These are phyloP conservation scores for Acronicta aceris DNA, from an alignment of 2,888 invertebrate species.

Conservation along the genomic window DNA sequence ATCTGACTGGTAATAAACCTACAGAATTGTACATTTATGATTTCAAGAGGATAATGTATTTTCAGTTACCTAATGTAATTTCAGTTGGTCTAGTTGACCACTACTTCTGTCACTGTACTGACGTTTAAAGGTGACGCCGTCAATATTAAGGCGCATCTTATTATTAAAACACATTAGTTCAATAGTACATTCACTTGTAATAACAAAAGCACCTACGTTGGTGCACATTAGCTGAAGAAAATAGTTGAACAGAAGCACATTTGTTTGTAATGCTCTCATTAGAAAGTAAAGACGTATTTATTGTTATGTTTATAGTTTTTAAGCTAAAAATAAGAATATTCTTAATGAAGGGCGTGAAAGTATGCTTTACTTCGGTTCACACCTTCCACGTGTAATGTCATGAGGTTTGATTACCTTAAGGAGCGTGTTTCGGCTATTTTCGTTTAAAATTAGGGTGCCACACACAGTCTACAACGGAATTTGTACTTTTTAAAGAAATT, in stretches of 20 bases:
- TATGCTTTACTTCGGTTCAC: constrained; percentile 80
- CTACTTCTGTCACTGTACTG: too few species aligned
- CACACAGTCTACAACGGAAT: constrained; percentile 51
- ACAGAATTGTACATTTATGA: too few species aligned
- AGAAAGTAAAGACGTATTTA: constrained; percentile 74
- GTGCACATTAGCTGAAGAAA: constrained; percentile 49
- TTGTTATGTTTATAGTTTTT: constrained; percentile 75
- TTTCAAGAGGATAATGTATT: too few species aligned
- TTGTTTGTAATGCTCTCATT: constrained; percentile 67
- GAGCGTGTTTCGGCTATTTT: constrained; percentile 73
- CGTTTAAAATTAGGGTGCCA: constrained; percentile 66
- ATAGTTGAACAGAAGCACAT: constrained; percentile 55
- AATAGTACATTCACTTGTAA: constrained; percentile 18
- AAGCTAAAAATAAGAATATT: constrained; percentile 75
- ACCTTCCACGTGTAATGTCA: constrained; percentile 84
- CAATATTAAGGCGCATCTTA: not conserved
- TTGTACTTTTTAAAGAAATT: constrained; percentile 56
- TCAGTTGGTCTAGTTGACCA: too few species aligned
- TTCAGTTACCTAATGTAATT: too few species aligned
- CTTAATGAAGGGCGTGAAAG: constrained; percentile 74
- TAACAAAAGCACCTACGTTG: constrained; percentile 37
- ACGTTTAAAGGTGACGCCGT: not conserved
- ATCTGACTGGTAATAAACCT: too few species aligned
- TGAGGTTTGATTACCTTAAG: constrained; percentile 80
- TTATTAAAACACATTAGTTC: not conserved